Percentiles rank a stretch among this genome's conserved stretches.
Evolutionary conservation across 2,797 vertebrate species (phyloP).

Genomic region (Parotocinclus haroldoi): DNA sequence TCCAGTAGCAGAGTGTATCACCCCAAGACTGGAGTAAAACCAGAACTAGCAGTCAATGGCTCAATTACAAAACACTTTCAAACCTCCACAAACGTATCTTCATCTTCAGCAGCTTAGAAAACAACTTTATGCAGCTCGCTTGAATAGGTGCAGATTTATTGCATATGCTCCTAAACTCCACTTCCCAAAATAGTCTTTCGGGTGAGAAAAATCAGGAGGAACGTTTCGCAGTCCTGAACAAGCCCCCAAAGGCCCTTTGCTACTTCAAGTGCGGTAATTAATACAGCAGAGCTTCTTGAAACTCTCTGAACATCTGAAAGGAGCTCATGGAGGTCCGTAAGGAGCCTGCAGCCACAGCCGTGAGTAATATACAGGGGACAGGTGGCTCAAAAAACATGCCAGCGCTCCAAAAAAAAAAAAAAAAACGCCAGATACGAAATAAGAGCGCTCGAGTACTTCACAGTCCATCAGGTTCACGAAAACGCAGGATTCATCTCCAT

Average conservation of each 20-base stretch:
- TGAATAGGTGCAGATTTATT: slow-evolving; percentile 23
- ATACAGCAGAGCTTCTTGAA: slow-evolving; percentile 55
- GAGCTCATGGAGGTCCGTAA: slow-evolving; percentile 34
- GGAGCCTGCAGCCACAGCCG: slow-evolving; percentile 36
- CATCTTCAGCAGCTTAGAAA: not conserved
- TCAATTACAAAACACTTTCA: too few relatives aligned
- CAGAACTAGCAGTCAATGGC: too few relatives aligned
- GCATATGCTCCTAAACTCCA: slow-evolving; percentile 33
- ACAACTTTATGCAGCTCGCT: not conserved
- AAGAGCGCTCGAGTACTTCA: slow-evolving; percentile 41
- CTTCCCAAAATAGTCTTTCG: slow-evolving; percentile 51
- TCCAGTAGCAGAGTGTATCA: too few relatives aligned
- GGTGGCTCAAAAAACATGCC: slow-evolving; percentile 21
- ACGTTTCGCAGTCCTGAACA: slow-evolving; percentile 55
- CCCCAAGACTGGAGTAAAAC: too few relatives aligned
- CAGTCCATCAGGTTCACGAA: slow-evolving; percentile 41
- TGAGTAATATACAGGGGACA: slow-evolving; percentile 54
- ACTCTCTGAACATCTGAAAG: slow-evolving; percentile 49
- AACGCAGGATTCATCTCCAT: slow-evolving; percentile 45
- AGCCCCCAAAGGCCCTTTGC: slow-evolving; percentile 44
- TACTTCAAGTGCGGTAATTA: slow-evolving; percentile 60
- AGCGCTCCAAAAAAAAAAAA: slow-evolving; percentile 20
- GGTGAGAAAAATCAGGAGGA: slow-evolving; percentile 30
- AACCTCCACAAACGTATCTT: too few relatives aligned
- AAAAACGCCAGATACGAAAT: slow-evolving; percentile 40